Evolutionary conservation across 2,797 vertebrate species (phyloP).

Genomic region (Tadarida brasiliensis): DNA sequence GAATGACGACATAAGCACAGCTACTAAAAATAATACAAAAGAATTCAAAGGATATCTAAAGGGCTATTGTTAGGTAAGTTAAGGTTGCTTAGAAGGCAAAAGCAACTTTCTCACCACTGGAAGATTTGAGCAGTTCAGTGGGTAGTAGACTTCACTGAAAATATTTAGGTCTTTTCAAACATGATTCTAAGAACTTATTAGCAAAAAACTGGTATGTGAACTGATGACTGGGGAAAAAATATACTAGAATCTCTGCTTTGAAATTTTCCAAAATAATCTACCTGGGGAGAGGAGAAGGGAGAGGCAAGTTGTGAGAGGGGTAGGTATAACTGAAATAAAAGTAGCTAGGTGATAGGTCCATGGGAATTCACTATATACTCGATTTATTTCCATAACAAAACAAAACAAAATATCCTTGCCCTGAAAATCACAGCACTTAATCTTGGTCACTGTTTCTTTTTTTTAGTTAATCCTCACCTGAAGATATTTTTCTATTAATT

Average conservation of each 20-base stretch:
- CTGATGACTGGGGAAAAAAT: not conserved
- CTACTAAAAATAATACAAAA: conserved; percentile 40
- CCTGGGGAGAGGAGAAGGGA: not conserved
- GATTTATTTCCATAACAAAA: not conserved
- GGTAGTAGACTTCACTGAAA: not conserved
- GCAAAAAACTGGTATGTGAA: not conserved
- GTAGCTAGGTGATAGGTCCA: not conserved
- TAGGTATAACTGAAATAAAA: not conserved
- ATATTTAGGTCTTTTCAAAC: not conserved
- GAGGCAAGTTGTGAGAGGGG: not conserved
- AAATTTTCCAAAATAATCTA: not conserved
- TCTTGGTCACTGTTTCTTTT: not conserved
- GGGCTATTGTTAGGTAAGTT: not conserved
- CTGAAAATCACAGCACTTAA: not conserved
- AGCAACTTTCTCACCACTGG: not conserved
- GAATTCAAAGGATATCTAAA: not conserved
- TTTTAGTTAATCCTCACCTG: no score
- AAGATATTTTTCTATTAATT: no score
- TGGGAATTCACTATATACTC: not conserved
- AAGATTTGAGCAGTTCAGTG: not conserved
- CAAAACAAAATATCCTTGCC: not conserved
- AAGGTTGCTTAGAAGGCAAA: not conserved
- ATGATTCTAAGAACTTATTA: not conserved
- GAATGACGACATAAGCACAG: not conserved
- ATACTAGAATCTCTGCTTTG: not conserved